Conservation (phyloP, 2,888 invertebrate genomes). For the Cephonodes hylas region DNA sequence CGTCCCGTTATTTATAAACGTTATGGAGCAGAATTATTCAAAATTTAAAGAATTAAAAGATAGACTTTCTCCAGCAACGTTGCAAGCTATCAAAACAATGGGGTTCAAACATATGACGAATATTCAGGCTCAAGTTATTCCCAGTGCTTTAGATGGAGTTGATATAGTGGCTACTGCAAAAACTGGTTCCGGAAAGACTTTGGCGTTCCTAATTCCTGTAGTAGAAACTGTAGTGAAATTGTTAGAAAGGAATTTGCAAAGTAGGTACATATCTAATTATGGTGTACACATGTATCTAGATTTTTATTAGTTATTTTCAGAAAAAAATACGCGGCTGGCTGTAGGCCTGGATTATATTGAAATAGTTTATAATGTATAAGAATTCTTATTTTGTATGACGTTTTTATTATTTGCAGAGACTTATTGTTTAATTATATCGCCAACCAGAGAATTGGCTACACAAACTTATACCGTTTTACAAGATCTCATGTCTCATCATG, state of each 20-base stretch:
- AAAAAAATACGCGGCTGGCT: neutral
- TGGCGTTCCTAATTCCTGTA: constrained; percentile 96
- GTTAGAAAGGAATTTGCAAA: constrained; percentile 31
- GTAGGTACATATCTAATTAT: constrained; percentile 29
- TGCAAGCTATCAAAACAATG: constrained; percentile 90
- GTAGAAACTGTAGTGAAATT: constrained; percentile 91
- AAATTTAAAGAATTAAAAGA: constrained; percentile 81
- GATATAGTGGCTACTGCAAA: constrained; percentile 97
- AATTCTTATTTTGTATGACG: no score
- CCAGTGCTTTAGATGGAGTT: constrained; percentile 91
- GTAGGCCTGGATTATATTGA: no score
- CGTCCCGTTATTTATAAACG: neutral
- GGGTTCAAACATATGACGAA: constrained; percentile 96
- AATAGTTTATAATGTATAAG: no score
- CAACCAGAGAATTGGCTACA: constrained; percentile 96
- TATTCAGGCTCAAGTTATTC: constrained; percentile 93
- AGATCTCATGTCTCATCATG: constrained; percentile 90
- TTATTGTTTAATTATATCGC: constrained; percentile 94
- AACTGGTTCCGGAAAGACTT: constrained; percentile 98
- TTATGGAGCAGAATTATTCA: constrained; percentile 29
- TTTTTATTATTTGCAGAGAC: constrained; percentile 81
- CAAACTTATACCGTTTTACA: constrained; percentile 96
- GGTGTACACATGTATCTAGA: neutral
- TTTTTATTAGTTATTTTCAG: neutral
- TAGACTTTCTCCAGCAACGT: constrained; percentile 86